Percentiles rank a stretch among this genome's conserved stretches.
Conservation (phyloP, 2,113 vertebrate genomes). For the Marmota flaviventris region DNA sequence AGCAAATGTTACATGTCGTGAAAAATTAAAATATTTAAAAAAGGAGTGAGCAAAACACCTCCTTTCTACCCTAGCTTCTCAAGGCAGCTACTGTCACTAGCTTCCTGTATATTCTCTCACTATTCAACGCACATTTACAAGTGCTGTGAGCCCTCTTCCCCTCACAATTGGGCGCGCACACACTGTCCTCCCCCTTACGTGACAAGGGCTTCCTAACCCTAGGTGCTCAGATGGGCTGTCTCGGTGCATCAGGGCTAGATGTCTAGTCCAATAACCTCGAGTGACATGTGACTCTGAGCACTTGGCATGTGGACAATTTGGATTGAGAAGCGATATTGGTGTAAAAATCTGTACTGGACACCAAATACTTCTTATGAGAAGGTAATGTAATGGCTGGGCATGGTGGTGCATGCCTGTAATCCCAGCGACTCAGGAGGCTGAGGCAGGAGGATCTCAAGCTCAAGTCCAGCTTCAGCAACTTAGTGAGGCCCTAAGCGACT, state of each 20-base stretch:
- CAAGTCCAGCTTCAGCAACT: no score
- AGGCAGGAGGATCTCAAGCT: no score
- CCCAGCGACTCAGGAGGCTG: no score
- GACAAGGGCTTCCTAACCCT: not conserved
- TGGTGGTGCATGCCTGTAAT: no score
- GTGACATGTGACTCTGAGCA: not conserved
- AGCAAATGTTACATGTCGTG: not conserved
- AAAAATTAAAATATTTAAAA: not conserved
- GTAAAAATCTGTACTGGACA: not conserved
- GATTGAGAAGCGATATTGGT: not conserved
- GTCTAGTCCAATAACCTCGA: not conserved
- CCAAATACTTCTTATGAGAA: not conserved
- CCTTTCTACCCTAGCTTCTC: not conserved
- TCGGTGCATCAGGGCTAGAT: no score
- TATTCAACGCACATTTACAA: fast-evolving
- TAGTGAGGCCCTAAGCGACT: no score
- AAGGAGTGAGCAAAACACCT: not conserved
- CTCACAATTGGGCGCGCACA: not conserved
- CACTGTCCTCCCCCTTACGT: not conserved
- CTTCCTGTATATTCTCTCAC: not conserved
- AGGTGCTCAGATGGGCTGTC: not conserved
- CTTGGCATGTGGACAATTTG: not conserved
- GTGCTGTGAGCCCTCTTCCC: not conserved
- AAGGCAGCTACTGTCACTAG: not conserved
- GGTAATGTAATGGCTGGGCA: not conserved